phyloP scores from a whole-genome alignment of 2,797 vertebrate genomes.

The Aquila chrysaetos region DNA sequence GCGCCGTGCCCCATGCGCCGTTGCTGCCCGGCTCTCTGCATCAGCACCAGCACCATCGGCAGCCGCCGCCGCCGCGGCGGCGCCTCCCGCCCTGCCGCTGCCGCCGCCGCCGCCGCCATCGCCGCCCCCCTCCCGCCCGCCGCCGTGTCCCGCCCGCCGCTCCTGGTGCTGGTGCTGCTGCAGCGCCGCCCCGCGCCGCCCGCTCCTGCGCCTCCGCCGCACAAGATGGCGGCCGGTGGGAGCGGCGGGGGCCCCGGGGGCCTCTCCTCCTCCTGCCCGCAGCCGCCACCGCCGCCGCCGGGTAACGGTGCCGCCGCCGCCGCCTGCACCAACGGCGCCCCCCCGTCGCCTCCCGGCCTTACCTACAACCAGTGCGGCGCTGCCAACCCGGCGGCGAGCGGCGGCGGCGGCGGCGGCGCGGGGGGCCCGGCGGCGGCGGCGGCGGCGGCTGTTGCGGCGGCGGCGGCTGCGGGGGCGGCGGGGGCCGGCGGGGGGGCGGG shows the following conservation, averaged over 20 bases:
- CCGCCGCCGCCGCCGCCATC: too few species aligned
- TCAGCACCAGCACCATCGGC: neutral
- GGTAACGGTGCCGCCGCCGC: neutral
- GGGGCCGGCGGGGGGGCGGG: neutral
- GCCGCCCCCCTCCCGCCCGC: neutral
- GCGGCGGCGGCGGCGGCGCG: neutral
- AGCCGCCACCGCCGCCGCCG: neutral
- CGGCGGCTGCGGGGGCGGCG: slow-evolving; percentile 69
- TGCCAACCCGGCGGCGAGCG: neutral
- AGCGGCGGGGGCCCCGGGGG: slow-evolving; percentile 82
- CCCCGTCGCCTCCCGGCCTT: neutral
- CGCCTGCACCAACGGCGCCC: neutral
- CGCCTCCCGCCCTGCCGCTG: neutral
- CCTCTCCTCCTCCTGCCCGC: slow-evolving; percentile 71
- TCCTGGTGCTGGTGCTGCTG: slow-evolving; percentile 9
- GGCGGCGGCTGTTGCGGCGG: too few species aligned
- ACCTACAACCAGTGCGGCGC: slow-evolving; percentile 26
- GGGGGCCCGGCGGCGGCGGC: neutral
- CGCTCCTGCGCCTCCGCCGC: slow-evolving; percentile 68
- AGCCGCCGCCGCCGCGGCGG: neutral
- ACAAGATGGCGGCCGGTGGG: slow-evolving; percentile 86
- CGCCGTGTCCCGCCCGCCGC: slow-evolving; percentile 20
- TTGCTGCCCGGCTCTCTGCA: neutral
- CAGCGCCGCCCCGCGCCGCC: slow-evolving; percentile 75
- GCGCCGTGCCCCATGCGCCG: neutral